phyloP scores from a whole-genome alignment of 2,797 vertebrate species.

The Falco columbarius region DNA sequence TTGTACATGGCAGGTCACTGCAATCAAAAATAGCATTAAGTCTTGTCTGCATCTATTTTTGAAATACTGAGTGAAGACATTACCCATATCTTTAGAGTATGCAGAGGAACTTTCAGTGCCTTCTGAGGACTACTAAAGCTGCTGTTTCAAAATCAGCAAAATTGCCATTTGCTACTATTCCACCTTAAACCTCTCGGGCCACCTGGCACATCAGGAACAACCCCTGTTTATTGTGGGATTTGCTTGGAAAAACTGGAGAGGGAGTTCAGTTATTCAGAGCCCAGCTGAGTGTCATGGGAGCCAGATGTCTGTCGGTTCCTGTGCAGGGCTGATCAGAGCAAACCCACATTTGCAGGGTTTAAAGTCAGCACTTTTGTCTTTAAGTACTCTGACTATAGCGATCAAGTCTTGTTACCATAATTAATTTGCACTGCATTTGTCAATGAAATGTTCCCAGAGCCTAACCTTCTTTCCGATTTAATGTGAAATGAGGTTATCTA shows the following conservation, averaged over 20 bases:
- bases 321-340: background rate
- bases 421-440: background rate
- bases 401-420: background rate
- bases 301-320: background rate
- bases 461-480: background rate
- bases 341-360: background rate
- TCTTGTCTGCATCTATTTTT: background rate
- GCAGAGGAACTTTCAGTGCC: background rate
- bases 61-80: background rate
- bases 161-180: background rate
- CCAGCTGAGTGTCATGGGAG: background rate
- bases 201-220: background rate
- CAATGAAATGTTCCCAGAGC: background rate
- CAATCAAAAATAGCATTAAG: background rate
- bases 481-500: background rate
- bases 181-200: background rate
- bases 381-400: background rate
- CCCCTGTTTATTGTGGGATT: background rate
- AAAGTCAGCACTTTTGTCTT: background rate
- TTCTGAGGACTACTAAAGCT: background rate
- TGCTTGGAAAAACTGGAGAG: background rate
- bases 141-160: background rate
- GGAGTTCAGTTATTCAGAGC: background rate
- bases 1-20: background rate
- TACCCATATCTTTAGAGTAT: background rate